Evolutionary conservation across 2,113 vertebrate genomes (phyloP), one percentile per base, ranked within the genome.

Genomic region (Parotia lawesii): DNA sequence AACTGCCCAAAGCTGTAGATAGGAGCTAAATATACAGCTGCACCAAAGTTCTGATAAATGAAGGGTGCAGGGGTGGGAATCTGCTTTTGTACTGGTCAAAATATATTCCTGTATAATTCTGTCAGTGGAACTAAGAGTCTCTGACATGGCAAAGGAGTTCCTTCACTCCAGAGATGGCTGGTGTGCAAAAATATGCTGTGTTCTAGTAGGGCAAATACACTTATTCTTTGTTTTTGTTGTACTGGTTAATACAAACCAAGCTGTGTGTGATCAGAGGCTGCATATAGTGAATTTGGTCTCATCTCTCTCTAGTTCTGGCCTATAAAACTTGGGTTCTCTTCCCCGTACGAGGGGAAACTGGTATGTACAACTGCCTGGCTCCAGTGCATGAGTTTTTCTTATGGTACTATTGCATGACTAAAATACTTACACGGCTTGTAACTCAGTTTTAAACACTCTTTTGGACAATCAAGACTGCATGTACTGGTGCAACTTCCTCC

Each of bases 301-400:
- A 54, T 99, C 95, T 99, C 93, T 98, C 94, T 97, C 95, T 98
- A 99, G 99, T 98, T 97, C 84, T 99, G 98, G 98, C 98, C 98
- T 98, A 98, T 99, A 98, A 99, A 99, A 96, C 98, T 99, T 98
- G 99, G 99, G 96, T 99, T 99, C 98, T 98, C 98, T 28, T 97
- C 98, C 98, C 99, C 99, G 96, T 98, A 98, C 82, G 99, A 99
- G 98, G 99, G 98, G 98, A 98, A 98, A 95, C 98, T 98, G 99
- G 99, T 99, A 99, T 80, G 99, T 99, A 99, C 98, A 45, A 76
- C 58, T 58, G 73, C 95, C 64, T 62, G 81, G 15, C 28, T 80
- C 74, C 50, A 67, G 33, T 94, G 96, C 97, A 94, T 94, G 96
- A 37, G 4, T 21, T 77, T 42, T 58, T 48, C 37, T 86, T 69